Base-by-base conservation (phyloP, 2,797 vertebrate genomes). In the Chelonia mydas region DNA sequence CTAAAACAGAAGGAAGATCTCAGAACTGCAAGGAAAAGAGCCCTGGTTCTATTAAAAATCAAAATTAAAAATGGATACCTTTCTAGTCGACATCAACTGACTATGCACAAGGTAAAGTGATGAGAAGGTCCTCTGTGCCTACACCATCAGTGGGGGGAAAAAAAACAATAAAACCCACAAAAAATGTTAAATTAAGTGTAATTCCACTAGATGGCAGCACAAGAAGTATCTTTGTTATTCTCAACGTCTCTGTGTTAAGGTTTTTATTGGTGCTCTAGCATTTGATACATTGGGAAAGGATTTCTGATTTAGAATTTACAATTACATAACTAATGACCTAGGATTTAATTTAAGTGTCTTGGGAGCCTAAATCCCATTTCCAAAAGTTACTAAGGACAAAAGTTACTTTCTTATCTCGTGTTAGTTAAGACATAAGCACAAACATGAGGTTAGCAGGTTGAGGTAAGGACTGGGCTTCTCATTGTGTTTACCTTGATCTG, bases 1-100 rank as follows among this genome's bases (percentile, higher is more conserved):
- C 92, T 97, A 97, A 93, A 83, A 88, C 28, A 41, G 90, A 91
- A 86, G 95, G 83, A 93, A 79, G 37, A 92, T 95, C 95, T 90
- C 92, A 90, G 85, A 95, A 96, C 96, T 89, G 90, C 72, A 74
- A 25, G 81, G 78, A 85, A 80, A 95, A 90, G 76, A 89, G 74
- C 11, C 78, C 91, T 86, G 47, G 89, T 86, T 96, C 91, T 95
- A 89, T 83, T 93, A 96, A 91, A 94, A 86, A 90, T 88, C 54
- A 55, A 55, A 57, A 57, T 57, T 57, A 6, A 91, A 94, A 86
- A 92, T 90, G 83, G 96, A 57, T 94, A 33, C 28, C 51, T 86
- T 72, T 94, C 89, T 76, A 83, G 53, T 83, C 45, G 6, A 33
- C 45, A 93, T 53, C 88, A 96, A 85, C 12, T 49, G 90, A 55